Evolutionary conservation across 2,888 invertebrate species (phyloP), one percentile per base, ranked within the genome.

Genomic region (Limnephilus auricula): DNA sequence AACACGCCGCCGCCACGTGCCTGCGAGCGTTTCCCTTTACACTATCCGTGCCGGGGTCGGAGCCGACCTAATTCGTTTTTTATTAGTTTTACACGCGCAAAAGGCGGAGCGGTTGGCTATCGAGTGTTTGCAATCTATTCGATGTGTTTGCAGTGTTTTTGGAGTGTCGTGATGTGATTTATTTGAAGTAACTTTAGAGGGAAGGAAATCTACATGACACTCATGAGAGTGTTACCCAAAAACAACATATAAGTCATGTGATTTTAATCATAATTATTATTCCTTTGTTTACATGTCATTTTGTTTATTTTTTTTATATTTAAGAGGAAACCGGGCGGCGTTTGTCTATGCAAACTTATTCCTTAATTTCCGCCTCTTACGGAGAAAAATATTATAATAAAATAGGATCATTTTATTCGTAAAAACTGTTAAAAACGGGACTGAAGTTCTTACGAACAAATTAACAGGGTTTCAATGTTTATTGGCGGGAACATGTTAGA

Each of bases 1-100:
- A 90, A 91, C 92, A 92, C 45, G 86, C 90, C 90, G 83, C 90
- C 79, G 92, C 91, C 92, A 92, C 92, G 92, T 79, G 92, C 65
- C 89, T n/a, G 32, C n/a, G 37, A 32, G 84, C 79, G 40, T 45
- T 30, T 34, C 86, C 85, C 91, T 91, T 91, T 91, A 91, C 91
- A 89, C 91, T 85, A 89, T 89, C 65, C 79, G 79, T 40, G 85
- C 91, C 91, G 79, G 84, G 50, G 31, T 40, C 82, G 31, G 45
- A 82, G 50, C 89, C 45, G 40, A 31, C 50, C 82, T 92, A 88
- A 89, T 92, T 89, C 82, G 83, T 89, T 82, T 89, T 89, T 50
- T 89, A 89, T 89, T 89, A 85, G 40, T 40, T 40, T 89, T 85
- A 85, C 85, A 32, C 82, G 34, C 31, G 40, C 31, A 78, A 79